Evolutionary conservation across 2,113 vertebrate species (phyloP).

Genomic region (Bos taurus): ARS-UCD2.0 NC_037339.1:19265001-19265500

Average conservation of each 20-base stretch:
- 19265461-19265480: not conserved
- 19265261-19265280: not conserved
- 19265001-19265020: not conserved
- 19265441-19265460: not conserved
- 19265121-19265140: not conserved
- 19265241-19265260: not conserved
- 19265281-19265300: not conserved
- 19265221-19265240: conserved; percentile 27
- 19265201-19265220: not conserved
- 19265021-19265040: not conserved
- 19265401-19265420: not conserved
- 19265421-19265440: not conserved
- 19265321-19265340: not conserved
- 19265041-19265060: not conserved
- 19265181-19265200: not conserved
- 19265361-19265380: not conserved
- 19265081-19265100: not conserved
- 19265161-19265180: not conserved
- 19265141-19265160: not conserved
- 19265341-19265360: not conserved
- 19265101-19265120: not conserved
- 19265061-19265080: not conserved
- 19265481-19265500: not conserved
- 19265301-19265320: not conserved
- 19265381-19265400: not conserved